A percentile compares a stretch with the other conserved stretches of the same genome.
phyloP scores from a whole-genome alignment of 2,113 vertebrate genomes.

The Esox niger region DNA sequence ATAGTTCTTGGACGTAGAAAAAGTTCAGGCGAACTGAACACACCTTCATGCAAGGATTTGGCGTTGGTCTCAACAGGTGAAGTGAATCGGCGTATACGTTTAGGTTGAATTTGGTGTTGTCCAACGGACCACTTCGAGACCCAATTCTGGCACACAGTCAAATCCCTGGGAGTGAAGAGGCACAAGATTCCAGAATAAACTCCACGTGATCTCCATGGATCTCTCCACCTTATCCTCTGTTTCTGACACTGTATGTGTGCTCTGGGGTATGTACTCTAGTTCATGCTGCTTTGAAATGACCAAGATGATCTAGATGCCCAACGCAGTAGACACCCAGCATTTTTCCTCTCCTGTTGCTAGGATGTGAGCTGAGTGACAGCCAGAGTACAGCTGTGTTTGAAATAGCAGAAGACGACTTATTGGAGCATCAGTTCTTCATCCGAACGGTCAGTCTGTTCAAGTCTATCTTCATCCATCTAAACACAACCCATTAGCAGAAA shows the following conservation, averaged over 20 bases:
- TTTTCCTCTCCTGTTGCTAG: not conserved
- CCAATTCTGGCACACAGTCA: too few relatives aligned
- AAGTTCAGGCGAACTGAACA: too few relatives aligned
- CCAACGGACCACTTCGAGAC: too few relatives aligned
- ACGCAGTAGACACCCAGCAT: not conserved
- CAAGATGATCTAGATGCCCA: not conserved
- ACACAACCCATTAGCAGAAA: not conserved
- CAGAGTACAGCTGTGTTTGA: not conserved
- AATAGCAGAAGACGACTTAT: not conserved
- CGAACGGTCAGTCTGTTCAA: constrained; percentile 7
- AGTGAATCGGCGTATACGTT: too few relatives aligned
- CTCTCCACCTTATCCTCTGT: not conserved
- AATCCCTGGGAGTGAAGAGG: too few relatives aligned
- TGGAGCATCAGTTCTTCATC: constrained; percentile 8
- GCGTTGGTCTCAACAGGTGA: not conserved
- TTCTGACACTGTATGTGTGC: constrained; percentile 1
- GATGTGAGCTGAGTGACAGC: not conserved
- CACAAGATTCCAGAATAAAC: too few relatives aligned
- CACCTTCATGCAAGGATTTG: too few relatives aligned
- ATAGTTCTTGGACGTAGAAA: too few relatives aligned
- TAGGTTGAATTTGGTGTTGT: too few relatives aligned
- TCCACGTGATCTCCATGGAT: not conserved
- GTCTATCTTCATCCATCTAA: not conserved
- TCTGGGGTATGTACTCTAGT: not conserved
- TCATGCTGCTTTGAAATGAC: not conserved